Conservation (phyloP, 2,113 vertebrate species). For the Plestiodon gilberti region DNA sequence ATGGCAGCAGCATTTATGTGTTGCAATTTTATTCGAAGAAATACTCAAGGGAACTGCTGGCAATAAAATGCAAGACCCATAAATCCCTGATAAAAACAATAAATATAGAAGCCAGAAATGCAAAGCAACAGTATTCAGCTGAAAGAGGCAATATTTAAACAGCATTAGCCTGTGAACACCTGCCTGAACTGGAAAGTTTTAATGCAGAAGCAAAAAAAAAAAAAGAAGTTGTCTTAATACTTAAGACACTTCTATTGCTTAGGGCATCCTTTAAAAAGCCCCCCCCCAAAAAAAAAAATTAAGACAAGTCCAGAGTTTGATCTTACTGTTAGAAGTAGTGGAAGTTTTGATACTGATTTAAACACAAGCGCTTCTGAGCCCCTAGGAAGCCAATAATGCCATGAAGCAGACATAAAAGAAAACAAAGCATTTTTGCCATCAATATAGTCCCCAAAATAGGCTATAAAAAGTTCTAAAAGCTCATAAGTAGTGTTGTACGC, state of each 20-base stretch:
- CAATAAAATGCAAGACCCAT: background rate
- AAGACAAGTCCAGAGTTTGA: background rate
- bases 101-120: background rate
- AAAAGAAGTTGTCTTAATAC: too few relatives aligned
- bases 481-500: background rate
- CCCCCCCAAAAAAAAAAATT: background rate
- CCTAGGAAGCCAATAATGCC: background rate
- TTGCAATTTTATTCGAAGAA: background rate
- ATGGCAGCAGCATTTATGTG: background rate
- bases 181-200: background rate
- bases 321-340: background rate
- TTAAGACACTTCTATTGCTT: background rate
- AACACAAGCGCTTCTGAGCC: background rate
- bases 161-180: background rate
- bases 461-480: background rate
- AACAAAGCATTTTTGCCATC: background rate
- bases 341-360: slow-evolving; percentile 7
- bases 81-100: background rate
- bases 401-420: slow-evolving; percentile 19
- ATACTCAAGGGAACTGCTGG: background rate
- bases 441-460: background rate
- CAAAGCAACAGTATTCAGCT: background rate
- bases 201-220: background rate
- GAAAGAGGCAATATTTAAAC: background rate
- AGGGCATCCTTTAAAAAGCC: background rate